Percentiles rank a stretch among this genome's conserved stretches.
Evolutionary conservation across 1,140 invertebrate genomes (phyloP).

Genomic region (Sitobion miscanthi): DNA sequence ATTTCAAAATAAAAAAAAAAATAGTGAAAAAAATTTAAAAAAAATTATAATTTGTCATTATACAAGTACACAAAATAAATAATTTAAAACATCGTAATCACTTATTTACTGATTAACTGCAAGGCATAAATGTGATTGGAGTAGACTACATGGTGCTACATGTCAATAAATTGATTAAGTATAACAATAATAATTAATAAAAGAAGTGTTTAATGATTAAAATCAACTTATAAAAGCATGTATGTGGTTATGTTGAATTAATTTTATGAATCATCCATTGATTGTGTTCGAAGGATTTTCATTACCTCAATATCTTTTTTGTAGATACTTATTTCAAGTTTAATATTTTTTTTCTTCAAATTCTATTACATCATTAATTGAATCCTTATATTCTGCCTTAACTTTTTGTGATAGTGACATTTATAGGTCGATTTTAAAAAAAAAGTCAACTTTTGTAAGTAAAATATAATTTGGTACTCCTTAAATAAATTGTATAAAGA

Average conservation of each 20-base stretch:
- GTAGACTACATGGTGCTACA: slow-evolving; percentile 5
- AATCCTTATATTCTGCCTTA: neutral
- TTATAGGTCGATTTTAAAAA: neutral
- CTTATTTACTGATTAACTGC: neutral
- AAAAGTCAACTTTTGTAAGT: neutral
- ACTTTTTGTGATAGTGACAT: neutral
- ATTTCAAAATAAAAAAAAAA: slow-evolving; percentile 12
- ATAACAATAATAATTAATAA: neutral
- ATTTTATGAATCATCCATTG: slow-evolving; percentile 17
- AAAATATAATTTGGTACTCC: slow-evolving; percentile 16
- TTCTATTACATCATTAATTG: neutral
- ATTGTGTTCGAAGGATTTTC: slow-evolving; percentile 10
- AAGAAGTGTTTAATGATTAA: neutral
- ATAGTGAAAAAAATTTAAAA: neutral
- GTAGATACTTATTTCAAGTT: neutral
- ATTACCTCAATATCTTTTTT: slow-evolving; percentile 13
- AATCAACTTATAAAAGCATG: slow-evolving; percentile 1
- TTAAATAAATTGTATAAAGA: neutral
- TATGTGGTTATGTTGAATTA: neutral
- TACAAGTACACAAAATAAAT: neutral
- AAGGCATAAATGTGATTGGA: slow-evolving; percentile 8
- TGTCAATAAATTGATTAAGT: slow-evolving; percentile 5
- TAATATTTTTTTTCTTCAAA: neutral
- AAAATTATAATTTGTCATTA: slow-evolving; percentile 15
- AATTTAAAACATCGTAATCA: neutral